These are phyloP conservation scores for Lophius americanus DNA, from an alignment of 2,797 vertebrate genomes.

Conservation along the genomic window DNA sequence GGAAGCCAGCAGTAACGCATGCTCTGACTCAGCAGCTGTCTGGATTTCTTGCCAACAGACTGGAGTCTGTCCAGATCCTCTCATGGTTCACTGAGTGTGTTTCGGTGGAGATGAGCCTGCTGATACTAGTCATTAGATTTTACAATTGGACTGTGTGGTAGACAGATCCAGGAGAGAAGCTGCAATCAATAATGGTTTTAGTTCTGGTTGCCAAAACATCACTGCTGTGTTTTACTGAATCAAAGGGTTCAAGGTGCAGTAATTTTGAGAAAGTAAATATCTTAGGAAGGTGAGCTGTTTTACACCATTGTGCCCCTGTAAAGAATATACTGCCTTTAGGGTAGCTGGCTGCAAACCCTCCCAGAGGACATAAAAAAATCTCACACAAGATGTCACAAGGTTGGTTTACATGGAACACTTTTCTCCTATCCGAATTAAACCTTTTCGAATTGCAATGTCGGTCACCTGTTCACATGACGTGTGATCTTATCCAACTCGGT, in stretches of 20 bases:
- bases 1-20: slow-evolving; percentile 25
- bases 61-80: slow-evolving; percentile 45
- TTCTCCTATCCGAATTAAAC: too few relatives aligned
- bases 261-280: not conserved
- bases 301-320: not conserved
- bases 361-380: not conserved
- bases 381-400: not conserved
- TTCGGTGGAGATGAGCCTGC: slow-evolving; percentile 33
- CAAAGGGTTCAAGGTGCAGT: not conserved
- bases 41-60: slow-evolving; percentile 45
- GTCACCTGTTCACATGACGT: too few relatives aligned
- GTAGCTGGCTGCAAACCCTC: not conserved
- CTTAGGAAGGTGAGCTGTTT: not conserved
- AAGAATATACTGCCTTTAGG: slow-evolving; percentile 4
- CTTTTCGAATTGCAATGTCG: too few relatives aligned
- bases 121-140: slow-evolving; percentile 43
- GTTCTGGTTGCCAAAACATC: not conserved
- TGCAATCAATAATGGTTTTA: slow-evolving; percentile 4
- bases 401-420: too few relatives aligned
- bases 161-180: slow-evolving; percentile 13
- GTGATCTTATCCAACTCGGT: too few relatives aligned
- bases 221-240: slow-evolving; percentile 3
- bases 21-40: slow-evolving; percentile 67
- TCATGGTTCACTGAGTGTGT: slow-evolving; percentile 37
- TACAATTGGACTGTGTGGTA: slow-evolving; percentile 22